phyloP scores from a whole-genome alignment of 2,113 vertebrate species.

The Phasianus colchicus region DNA sequence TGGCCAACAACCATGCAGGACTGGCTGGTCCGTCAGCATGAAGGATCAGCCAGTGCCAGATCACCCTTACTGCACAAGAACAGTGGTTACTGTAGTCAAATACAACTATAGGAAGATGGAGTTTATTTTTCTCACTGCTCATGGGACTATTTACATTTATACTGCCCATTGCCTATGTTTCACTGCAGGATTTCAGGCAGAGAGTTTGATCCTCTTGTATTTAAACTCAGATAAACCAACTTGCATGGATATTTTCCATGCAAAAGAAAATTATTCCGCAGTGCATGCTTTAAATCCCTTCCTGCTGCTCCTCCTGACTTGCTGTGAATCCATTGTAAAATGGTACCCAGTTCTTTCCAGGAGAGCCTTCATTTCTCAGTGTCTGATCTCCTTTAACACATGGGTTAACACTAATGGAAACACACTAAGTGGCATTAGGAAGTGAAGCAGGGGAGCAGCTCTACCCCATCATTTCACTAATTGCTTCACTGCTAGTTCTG shows the following conservation, averaged over 20 bases:
- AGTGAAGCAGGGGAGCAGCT: background rate
- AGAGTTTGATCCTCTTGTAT: background rate
- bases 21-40: background rate
- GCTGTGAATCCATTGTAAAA: background rate
- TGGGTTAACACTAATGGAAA: slow-evolving; percentile 36
- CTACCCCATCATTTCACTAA: slow-evolving; percentile 20
- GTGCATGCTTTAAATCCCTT: slow-evolving; percentile 3
- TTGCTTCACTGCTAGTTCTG: slow-evolving; percentile 49
- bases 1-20: background rate
- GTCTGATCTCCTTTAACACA: background rate
- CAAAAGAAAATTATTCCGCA: background rate
- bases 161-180: background rate
- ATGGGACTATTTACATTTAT: background rate
- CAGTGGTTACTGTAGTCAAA: background rate
- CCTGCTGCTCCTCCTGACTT: background rate
- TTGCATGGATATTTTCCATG: background rate
- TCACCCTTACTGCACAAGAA: background rate
- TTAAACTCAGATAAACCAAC: background rate
- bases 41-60: background rate
- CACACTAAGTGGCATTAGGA: slow-evolving; percentile 39
- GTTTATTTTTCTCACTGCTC: background rate
- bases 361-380: background rate
- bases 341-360: background rate
- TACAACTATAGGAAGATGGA: background rate
- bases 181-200: background rate